These are phyloP conservation scores for Chironomus tepperi DNA, from an alignment of 1,140 invertebrate genomes.

Conservation along the genomic window DNA sequence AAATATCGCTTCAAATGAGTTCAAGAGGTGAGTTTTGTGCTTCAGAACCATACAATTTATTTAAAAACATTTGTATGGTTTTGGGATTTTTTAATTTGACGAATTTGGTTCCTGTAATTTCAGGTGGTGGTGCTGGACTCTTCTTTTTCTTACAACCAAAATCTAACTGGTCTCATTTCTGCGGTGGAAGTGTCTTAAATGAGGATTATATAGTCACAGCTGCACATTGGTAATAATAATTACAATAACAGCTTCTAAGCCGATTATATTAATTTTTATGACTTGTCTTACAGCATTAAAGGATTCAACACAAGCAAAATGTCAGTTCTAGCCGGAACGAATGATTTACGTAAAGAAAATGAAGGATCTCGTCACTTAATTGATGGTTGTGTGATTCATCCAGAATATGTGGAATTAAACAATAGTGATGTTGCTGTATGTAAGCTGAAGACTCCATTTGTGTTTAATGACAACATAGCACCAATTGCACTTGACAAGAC, in stretches of 20 bases:
- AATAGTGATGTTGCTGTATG: slow-evolving; percentile 34
- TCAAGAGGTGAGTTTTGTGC: slow-evolving; percentile 27
- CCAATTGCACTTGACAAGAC: slow-evolving; percentile 30
- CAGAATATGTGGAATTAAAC: slow-evolving; percentile 30
- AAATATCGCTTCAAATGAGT: slow-evolving; percentile 33
- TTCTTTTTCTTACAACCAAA: slow-evolving; percentile 15
- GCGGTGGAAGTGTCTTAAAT: slow-evolving; percentile 39
- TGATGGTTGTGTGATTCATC: slow-evolving; percentile 32
- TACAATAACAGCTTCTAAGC: no score
- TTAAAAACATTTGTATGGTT: not conserved
- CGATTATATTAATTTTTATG: not conserved
- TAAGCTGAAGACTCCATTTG: slow-evolving; percentile 32
- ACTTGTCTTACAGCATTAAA: slow-evolving; percentile 27
- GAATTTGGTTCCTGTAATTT: not conserved
- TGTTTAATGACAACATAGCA: slow-evolving; percentile 28
- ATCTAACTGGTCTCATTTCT: slow-evolving; percentile 34
- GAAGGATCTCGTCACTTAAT: slow-evolving; percentile 35
- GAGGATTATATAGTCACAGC: slow-evolving; percentile 38
- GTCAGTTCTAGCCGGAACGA: slow-evolving; percentile 40
- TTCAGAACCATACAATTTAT: not conserved
- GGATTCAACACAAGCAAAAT: slow-evolving; percentile 34
- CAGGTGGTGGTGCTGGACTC: slow-evolving; percentile 18
- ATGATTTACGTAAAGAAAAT: slow-evolving; percentile 37
- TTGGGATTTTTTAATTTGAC: not conserved
- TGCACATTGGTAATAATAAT: slow-evolving; percentile 36